A percentile compares a stretch with the other conserved stretches of the same genome.
Evolutionary conservation across 2,113 vertebrate genomes (phyloP).

Genomic region (Sclerurus mexicanus): DNA sequence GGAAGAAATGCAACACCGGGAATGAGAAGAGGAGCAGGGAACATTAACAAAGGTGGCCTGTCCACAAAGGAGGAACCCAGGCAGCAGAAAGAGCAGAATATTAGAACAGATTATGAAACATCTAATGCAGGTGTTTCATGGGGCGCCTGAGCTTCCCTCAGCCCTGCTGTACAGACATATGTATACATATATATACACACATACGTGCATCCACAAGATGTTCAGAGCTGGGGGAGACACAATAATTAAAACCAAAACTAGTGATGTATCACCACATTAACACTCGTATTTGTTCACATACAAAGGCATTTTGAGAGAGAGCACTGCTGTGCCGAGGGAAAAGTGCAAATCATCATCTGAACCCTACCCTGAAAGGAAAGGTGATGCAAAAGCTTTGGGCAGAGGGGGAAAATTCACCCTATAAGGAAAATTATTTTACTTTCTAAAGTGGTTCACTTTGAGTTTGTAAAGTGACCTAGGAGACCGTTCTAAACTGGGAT

Average conservation of each 20-base stretch:
- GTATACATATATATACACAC: neutral
- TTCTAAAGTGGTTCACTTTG: constrained; percentile 6
- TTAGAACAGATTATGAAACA: neutral
- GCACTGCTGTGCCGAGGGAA: neutral
- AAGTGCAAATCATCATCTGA: neutral
- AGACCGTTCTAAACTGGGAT: constrained; percentile 45
- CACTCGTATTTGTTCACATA: neutral
- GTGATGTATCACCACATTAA: fast-evolving
- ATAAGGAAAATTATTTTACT: constrained; percentile 23
- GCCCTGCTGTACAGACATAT: neutral
- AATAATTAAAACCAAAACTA: neutral
- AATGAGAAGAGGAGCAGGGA: neutral
- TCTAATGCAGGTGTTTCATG: neutral
- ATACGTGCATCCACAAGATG: fast-evolving
- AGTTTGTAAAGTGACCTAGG: constrained; percentile 14
- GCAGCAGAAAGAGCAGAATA: neutral
- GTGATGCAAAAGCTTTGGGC: neutral
- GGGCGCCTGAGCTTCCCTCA: neutral
- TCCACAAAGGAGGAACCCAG: neutral
- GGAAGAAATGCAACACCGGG: neutral
- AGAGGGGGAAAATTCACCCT: neutral
- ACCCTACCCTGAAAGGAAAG: neutral
- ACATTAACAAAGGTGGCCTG: constrained; percentile 7
- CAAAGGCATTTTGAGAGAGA: neutral
- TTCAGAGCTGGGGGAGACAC: neutral